Conservation (phyloP, 2,113 vertebrate genomes). For the Oryzias woworae region DNA sequence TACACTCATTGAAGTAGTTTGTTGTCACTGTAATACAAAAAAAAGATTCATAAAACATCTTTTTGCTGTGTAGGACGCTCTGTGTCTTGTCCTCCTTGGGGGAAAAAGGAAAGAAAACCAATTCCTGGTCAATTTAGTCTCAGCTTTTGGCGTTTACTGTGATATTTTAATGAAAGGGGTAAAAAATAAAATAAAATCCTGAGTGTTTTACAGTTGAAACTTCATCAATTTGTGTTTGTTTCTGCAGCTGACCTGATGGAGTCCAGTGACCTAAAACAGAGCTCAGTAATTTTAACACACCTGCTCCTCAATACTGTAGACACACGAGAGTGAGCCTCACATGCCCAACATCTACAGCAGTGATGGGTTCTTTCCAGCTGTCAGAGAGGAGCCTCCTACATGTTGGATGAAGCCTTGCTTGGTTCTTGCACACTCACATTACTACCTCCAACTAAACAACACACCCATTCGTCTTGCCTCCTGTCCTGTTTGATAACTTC, state of each 20-base stretch:
- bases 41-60: too few species aligned
- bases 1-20: too few species aligned
- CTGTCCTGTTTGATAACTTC: constrained; percentile 21
- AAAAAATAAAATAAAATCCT: background rate
- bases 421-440: constrained; percentile 3
- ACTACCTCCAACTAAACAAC: constrained; percentile 11
- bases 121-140: constrained; percentile 23
- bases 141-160: background rate
- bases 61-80: constrained; percentile 6
- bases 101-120: constrained; percentile 24
- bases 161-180: background rate
- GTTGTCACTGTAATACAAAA: too few species aligned
- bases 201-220: constrained; percentile 3
- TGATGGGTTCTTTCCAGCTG: background rate
- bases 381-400: constrained; percentile 9
- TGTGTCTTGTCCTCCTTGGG: constrained; percentile 10
- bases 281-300: background rate
- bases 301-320: constrained; percentile 7
- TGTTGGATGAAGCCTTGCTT: constrained; percentile 10
- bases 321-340: constrained; percentile 9
- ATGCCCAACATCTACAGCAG: constrained; percentile 6
- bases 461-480: constrained; percentile 11
- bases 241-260: background rate
- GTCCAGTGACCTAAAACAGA: too few species aligned
- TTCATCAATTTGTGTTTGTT: constrained; percentile 1